Percentiles rank a stretch among this genome's conserved stretches.
These are phyloP conservation scores for Urocynchramus pylzowi DNA, from an alignment of 2,113 vertebrate species.

Conservation along the genomic window DNA sequence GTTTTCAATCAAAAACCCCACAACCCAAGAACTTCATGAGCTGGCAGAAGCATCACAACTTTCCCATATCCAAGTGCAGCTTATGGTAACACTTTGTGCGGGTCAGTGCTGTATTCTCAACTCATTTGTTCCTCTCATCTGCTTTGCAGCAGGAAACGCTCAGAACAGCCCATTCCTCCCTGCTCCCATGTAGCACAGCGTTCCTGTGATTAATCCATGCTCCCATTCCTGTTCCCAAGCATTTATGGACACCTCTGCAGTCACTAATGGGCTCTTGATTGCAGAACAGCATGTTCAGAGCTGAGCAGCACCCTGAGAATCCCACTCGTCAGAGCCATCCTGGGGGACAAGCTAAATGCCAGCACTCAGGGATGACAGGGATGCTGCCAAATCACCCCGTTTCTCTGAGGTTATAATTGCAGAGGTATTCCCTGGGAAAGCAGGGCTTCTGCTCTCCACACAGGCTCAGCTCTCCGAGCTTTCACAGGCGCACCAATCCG, in stretches of 20 bases:
- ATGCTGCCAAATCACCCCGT: background rate
- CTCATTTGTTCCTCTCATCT: background rate
- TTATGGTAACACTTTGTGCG: background rate
- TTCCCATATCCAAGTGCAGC: background rate
- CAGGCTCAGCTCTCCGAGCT: background rate
- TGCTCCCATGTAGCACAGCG: background rate
- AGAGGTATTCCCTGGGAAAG: background rate
- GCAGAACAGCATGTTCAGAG: background rate
- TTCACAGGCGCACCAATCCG: background rate
- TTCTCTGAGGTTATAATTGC: background rate
- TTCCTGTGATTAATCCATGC: fast-evolving
- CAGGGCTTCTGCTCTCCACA: background rate
- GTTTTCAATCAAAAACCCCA: background rate
- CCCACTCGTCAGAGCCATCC: background rate
- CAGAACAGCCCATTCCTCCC: background rate
- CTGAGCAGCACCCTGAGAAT: background rate
- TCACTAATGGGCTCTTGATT: background rate
- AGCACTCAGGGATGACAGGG: background rate
- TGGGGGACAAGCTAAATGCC: background rate
- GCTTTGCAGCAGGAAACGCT: background rate
- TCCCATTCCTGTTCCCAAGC: background rate
- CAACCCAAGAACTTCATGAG: background rate
- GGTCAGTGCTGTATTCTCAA: background rate
- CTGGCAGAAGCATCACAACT: background rate
- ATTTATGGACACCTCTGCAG: background rate